Conservation (phyloP, 2,113 vertebrate species). For the Alligator mississippiensis region DNA sequence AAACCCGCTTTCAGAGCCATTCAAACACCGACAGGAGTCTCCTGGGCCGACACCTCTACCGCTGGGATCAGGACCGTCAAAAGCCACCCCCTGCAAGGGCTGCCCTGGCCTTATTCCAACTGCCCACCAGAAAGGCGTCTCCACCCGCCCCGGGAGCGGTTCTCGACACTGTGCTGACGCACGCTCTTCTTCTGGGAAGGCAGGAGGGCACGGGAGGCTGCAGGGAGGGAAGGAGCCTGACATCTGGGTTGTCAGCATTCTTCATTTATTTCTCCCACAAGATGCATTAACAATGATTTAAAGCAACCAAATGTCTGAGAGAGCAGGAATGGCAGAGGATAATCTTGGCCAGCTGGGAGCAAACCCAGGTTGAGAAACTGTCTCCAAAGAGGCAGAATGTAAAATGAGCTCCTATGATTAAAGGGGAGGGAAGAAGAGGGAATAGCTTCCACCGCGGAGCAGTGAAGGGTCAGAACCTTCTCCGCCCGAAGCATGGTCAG, state of each 20-base stretch:
- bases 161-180: neutral
- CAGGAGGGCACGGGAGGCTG: neutral
- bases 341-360: fast-evolving
- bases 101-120: fast-evolving
- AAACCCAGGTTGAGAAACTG: fast-evolving
- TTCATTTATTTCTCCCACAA: neutral
- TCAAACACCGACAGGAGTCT: neutral
- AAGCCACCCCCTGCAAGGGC: neutral
- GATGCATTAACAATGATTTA: neutral
- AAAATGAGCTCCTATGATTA: neutral
- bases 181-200: neutral
- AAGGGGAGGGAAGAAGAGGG: neutral
- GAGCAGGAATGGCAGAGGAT: neutral
- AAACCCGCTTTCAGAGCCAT: fast-evolving
- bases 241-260: neutral
- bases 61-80: neutral
- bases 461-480: neutral
- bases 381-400: neutral
- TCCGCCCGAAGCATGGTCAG: neutral
- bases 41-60: neutral
- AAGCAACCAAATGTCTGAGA: fast-evolving
- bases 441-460: neutral
- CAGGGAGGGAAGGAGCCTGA: neutral
- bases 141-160: neutral
- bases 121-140: fast-evolving